A percentile compares a stretch with the other conserved stretches of the same genome.
Conservation (phyloP, 2,888 invertebrate genomes). For the Morpho deidamia region DNA sequence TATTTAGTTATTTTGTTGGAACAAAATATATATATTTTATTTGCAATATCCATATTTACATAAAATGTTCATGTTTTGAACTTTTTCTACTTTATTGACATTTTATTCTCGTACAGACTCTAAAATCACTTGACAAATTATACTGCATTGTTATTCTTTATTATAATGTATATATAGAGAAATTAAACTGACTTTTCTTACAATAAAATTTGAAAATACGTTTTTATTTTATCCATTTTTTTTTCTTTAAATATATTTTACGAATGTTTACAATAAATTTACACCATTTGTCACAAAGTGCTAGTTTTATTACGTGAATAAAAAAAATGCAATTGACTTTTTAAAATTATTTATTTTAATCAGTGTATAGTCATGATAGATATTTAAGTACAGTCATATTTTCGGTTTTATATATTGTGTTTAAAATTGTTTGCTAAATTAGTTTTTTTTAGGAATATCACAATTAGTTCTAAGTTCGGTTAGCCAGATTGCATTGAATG, state of each 20-base stretch:
- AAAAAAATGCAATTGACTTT: slow-evolving; percentile 20
- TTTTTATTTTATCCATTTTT: background rate
- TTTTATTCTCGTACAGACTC: slow-evolving; percentile 1
- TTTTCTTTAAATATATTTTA: background rate
- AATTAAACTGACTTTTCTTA: no score
- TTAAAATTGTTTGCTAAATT: background rate
- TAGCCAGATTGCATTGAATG: no score
- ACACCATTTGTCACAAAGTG: slow-evolving; percentile 19
- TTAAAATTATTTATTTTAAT: background rate
- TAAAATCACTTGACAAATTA: background rate
- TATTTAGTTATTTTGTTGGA: background rate
- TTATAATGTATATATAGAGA: background rate
- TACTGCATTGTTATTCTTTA: background rate
- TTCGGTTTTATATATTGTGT: background rate
- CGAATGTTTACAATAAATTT: background rate
- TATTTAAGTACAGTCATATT: slow-evolving; percentile 6
- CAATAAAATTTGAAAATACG: background rate
- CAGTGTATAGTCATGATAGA: background rate
- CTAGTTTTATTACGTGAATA: slow-evolving; percentile 14
- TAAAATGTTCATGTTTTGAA: slow-evolving; percentile 12
- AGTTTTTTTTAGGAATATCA: no score
- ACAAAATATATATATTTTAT: background rate
- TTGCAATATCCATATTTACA: slow-evolving; percentile 4
- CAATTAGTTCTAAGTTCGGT: no score
- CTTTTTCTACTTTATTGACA: slow-evolving; percentile 12